These are phyloP conservation scores for Dipodomys spectabilis DNA, from an alignment of 2,113 vertebrate species.

Conservation along the genomic window DNA sequence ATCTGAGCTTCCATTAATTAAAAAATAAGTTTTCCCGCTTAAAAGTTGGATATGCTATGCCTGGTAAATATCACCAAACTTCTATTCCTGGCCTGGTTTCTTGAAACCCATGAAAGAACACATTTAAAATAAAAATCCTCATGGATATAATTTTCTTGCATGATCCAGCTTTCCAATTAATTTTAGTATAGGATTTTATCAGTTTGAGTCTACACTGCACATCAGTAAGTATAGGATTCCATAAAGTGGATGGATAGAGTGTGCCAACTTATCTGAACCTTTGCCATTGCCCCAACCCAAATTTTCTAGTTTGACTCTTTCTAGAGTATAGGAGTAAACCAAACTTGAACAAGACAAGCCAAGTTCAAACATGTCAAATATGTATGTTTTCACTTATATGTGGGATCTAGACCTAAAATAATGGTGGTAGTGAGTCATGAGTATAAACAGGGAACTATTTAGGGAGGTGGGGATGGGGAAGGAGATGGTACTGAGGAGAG, in stretches of 20 bases:
- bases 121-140: constrained; percentile 36
- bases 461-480: no score
- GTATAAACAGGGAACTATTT: no score
- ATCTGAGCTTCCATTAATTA: constrained; percentile 71
- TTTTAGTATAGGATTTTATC: background rate
- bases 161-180: background rate
- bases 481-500: no score
- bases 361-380: no score
- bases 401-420: no score
- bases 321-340: constrained; percentile 8
- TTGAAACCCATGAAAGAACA: background rate
- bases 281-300: background rate
- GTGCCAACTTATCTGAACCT: background rate
- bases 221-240: background rate
- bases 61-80: background rate
- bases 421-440: no score
- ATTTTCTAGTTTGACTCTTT: background rate
- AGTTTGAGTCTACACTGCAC: background rate
- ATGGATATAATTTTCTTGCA: background rate
- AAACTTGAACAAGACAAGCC: background rate
- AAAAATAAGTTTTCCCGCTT: background rate
- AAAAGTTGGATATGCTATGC: background rate
- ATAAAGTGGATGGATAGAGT: background rate
- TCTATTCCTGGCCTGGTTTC: background rate
- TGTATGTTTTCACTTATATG: no score